These are phyloP conservation scores for Amyelois transitella DNA, from an alignment of 1,140 invertebrate genomes.

Conservation along the genomic window DNA sequence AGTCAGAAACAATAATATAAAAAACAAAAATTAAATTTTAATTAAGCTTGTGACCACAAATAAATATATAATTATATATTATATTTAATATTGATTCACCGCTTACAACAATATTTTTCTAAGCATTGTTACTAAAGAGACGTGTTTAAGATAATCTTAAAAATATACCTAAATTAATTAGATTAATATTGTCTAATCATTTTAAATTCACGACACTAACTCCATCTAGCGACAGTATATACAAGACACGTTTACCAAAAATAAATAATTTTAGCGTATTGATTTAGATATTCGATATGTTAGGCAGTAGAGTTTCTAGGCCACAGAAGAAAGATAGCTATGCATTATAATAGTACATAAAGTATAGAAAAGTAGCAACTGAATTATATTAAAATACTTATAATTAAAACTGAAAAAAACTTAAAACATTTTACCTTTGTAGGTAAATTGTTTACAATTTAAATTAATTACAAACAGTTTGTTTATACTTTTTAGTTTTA, in stretches of 20 bases:
- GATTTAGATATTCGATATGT: constrained; percentile 58
- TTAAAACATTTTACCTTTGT: no score
- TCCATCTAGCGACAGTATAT: constrained; percentile 43
- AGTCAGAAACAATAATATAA: not conserved
- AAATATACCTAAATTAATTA: constrained; percentile 22
- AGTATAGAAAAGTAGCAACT: no score
- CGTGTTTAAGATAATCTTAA: constrained; percentile 5
- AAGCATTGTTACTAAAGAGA: not conserved
- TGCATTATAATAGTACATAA: not conserved
- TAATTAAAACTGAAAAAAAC: no score
- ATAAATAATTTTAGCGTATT: constrained; percentile 43
- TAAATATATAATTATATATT: not conserved
- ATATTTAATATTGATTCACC: not conserved
- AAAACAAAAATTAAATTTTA: not conserved
- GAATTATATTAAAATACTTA: no score
- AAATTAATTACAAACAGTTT: no score
- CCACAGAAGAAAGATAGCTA: constrained; percentile 27
- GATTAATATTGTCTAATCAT: constrained; percentile 58
- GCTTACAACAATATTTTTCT: not conserved
- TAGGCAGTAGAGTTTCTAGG: constrained; percentile 51
- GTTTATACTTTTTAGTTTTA: no score
- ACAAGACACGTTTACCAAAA: constrained; percentile 37
- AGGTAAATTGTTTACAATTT: no score
- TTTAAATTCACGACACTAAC: constrained; percentile 29
- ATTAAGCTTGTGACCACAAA: not conserved